Percentiles rank a stretch among this genome's conserved stretches.
Conservation (phyloP, 2,113 vertebrate genomes). For the Rhynchomys soricoides region DNA sequence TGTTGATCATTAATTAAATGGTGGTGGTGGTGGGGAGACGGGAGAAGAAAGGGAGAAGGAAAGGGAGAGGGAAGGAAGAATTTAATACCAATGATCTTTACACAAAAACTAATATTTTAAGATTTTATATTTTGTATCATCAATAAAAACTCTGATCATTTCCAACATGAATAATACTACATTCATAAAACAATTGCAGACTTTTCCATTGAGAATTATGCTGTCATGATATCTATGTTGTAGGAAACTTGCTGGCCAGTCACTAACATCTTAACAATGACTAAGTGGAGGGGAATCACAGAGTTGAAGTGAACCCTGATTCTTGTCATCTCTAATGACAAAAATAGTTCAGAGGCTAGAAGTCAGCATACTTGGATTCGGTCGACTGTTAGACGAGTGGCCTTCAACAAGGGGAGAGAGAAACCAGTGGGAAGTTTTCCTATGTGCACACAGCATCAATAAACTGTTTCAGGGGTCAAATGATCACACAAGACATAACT, state of each 20-base stretch:
- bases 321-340: slow-evolving; percentile 31
- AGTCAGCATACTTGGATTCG: not conserved
- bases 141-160: not conserved
- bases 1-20: not conserved
- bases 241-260: not conserved
- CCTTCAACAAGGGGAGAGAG: slow-evolving; percentile 1
- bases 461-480: slow-evolving; percentile 62
- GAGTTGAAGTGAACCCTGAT: not conserved
- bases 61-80: not conserved
- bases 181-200: not conserved
- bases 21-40: not conserved
- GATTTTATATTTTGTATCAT: slow-evolving; percentile 7
- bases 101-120: slow-evolving; percentile 13
- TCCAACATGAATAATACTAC: not conserved
- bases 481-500: slow-evolving; percentile 37
- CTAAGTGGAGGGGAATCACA: slow-evolving; percentile 36
- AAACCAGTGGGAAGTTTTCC: slow-evolving; percentile 29
- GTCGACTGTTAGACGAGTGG: not conserved
- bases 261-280: not conserved
- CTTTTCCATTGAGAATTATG: not conserved
- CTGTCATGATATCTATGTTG: not conserved
- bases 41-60: not conserved
- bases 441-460: not conserved
- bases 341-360: not conserved
- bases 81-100: not conserved